Evolutionary conservation across 2,113 vertebrate genomes (phyloP).

Genomic region (Miniopterus natalensis): DNA sequence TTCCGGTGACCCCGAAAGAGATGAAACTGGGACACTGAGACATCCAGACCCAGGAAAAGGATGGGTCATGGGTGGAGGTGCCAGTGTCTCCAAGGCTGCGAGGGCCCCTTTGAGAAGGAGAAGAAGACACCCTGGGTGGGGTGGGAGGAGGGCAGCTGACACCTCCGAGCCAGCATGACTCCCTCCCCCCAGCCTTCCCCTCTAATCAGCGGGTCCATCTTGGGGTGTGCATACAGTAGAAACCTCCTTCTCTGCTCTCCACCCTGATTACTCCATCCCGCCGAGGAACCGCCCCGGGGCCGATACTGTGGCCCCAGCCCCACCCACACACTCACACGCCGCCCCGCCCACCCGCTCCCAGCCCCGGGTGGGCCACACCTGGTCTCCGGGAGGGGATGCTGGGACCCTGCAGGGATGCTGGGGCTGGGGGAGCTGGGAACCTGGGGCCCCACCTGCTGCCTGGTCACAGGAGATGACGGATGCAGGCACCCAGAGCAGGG

Average conservation of each 20-base stretch:
- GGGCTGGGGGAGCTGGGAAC: neutral
- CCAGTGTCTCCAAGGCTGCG: neutral
- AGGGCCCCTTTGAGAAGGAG: neutral
- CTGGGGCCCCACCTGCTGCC: neutral
- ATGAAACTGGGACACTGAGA: neutral
- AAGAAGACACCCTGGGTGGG: neutral
- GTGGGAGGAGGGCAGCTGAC: neutral
- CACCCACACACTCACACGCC: neutral
- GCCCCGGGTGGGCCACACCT: too few relatives aligned
- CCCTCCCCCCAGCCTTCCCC: neutral
- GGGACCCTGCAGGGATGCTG: neutral
- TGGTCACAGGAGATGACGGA: neutral
- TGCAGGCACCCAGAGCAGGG: neutral
- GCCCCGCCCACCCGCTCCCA: neutral
- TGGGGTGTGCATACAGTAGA: conserved; percentile 59
- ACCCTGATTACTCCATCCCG: conserved; percentile 65
- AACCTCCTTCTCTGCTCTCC: conserved; percentile 53
- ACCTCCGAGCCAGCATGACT: neutral
- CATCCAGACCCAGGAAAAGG: too few relatives aligned
- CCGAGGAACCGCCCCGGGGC: neutral
- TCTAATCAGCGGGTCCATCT: conserved; percentile 79
- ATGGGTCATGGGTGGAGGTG: neutral
- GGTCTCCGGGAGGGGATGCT: too few relatives aligned
- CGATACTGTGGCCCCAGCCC: neutral
- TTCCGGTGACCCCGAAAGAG: neutral